These are phyloP conservation scores for Brevimyrus niger DNA, from an alignment of 2,113 vertebrate species.

Conservation along the genomic window DNA sequence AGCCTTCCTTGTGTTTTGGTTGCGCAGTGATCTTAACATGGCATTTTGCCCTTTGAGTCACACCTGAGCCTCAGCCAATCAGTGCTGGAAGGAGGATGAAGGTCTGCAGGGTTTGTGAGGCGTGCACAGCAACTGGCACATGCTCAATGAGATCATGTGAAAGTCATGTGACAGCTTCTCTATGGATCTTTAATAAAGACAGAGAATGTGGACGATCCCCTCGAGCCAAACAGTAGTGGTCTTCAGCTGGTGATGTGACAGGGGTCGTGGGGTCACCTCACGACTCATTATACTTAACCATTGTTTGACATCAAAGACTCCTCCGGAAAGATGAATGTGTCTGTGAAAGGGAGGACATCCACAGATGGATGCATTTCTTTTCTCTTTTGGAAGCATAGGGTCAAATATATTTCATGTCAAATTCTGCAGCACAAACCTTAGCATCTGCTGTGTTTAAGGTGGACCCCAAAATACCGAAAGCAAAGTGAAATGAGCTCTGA, in stretches of 20 bases:
- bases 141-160: neutral
- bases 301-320: constrained; percentile 33
- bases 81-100: neutral
- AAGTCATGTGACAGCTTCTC: constrained; percentile 5
- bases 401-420: neutral
- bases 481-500: neutral
- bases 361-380: neutral
- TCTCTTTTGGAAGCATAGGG: neutral
- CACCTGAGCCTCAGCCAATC: neutral
- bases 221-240: constrained; percentile 11
- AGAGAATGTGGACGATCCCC: neutral
- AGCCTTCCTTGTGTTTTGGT: neutral
- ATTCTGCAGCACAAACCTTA: neutral
- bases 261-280: constrained; percentile 42
- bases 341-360: constrained; percentile 18
- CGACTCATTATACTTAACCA: constrained; percentile 41
- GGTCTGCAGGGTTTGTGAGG: neutral
- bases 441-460: neutral
- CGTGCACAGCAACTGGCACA: neutral
- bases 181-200: constrained; percentile 2
- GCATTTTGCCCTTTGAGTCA: neutral
- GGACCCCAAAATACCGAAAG: neutral
- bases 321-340: constrained; percentile 21
- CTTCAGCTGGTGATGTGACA: constrained; percentile 41
- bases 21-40: neutral